These are phyloP conservation scores for Stegana nigrithorax DNA, from an alignment of 2,888 invertebrate species.

Conservation along the genomic window DNA sequence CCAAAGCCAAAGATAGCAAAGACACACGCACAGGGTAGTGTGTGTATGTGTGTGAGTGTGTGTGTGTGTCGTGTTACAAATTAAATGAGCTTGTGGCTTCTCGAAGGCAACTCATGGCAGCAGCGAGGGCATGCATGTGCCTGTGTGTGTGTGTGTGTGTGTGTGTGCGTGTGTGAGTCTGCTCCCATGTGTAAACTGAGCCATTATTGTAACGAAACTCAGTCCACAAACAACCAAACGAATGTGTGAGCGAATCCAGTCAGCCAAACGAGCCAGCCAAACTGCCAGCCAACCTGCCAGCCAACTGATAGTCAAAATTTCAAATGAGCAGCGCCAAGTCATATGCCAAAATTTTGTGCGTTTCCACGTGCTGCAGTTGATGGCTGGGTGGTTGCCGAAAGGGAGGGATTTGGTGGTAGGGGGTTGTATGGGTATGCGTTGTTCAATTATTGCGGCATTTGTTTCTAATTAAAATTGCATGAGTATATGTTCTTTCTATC, in stretches of 20 bases:
- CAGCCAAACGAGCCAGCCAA: too few relatives aligned
- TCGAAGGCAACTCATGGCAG: too few relatives aligned
- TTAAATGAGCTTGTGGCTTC: conserved; percentile 23
- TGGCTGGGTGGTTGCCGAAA: too few relatives aligned
- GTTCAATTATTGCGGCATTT: conserved; percentile 44
- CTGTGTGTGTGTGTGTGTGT: background rate
- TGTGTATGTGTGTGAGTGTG: too few relatives aligned
- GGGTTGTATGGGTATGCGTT: too few relatives aligned
- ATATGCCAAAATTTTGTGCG: background rate
- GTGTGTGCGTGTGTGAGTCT: background rate
- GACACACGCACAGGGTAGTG: too few relatives aligned
- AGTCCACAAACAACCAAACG: background rate
- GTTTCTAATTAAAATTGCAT: conserved; percentile 49
- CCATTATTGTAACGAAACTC: conserved; percentile 5
- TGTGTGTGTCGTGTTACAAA: conserved; percentile 28
- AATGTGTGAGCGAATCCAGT: too few relatives aligned
- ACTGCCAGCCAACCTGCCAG: background rate
- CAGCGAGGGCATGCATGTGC: background rate
- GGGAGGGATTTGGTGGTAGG: too few relatives aligned
- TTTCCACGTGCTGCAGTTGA: background rate
- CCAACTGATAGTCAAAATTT: background rate
- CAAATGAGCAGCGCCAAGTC: background rate
- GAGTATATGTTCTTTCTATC: conserved; percentile 27
- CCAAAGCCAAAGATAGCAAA: background rate
- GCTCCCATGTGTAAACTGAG: conserved; percentile 6